phyloP scores from a whole-genome alignment of 2,888 invertebrate genomes.

The Nudaria mundana region DNA sequence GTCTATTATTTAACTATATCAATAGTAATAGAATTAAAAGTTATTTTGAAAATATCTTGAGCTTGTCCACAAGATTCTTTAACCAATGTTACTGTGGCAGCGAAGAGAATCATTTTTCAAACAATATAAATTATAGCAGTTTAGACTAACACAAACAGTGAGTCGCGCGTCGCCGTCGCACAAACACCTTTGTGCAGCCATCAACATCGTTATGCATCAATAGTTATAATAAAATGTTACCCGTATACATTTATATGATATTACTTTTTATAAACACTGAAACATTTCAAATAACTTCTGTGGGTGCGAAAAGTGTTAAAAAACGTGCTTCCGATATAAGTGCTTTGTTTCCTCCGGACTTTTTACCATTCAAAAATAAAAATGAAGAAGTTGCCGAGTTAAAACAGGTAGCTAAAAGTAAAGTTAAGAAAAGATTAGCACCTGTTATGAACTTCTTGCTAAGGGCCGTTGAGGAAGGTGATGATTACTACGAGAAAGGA shows the following conservation, averaged over 20 bases:
- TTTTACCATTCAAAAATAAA: slow-evolving; percentile 67
- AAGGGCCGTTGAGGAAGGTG: slow-evolving; percentile 53
- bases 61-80: slow-evolving; percentile 52
- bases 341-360: slow-evolving; percentile 64
- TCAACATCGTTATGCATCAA: slow-evolving; percentile 31
- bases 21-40: neutral
- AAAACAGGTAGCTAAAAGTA: slow-evolving; percentile 46
- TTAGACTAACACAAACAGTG: slow-evolving; percentile 58
- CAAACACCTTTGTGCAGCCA: slow-evolving; percentile 36
- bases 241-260: slow-evolving; percentile 21
- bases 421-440: slow-evolving; percentile 67
- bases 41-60: neutral
- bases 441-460: slow-evolving; percentile 59
- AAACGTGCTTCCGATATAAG: slow-evolving; percentile 48
- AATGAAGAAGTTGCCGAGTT: slow-evolving; percentile 66
- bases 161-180: slow-evolving; percentile 52
- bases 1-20: neutral
- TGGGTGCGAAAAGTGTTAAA: slow-evolving; percentile 55
- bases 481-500: slow-evolving; percentile 60
- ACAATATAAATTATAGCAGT: slow-evolving; percentile 79
- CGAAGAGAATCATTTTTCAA: slow-evolving; percentile 67
- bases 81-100: slow-evolving; percentile 36
- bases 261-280: slow-evolving; percentile 39
- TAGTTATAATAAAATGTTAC: slow-evolving; percentile 32
- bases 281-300: slow-evolving; percentile 50